Conservation (phyloP, 2,113 vertebrate genomes). For the Heliornis fulica region DNA sequence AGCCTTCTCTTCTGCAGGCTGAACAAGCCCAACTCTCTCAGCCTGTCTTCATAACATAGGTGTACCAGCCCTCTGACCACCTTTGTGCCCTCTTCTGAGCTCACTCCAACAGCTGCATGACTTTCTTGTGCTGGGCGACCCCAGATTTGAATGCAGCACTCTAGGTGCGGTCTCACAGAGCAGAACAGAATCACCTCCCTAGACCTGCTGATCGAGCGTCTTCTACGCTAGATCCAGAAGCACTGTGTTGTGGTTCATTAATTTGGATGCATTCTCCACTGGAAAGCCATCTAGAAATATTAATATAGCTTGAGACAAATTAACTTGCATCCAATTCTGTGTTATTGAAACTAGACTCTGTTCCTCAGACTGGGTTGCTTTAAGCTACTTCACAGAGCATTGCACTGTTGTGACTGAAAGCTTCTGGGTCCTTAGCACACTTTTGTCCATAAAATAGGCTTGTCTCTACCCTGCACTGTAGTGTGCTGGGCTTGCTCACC, state of each 20-base stretch:
- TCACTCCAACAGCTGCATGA: too few relatives aligned
- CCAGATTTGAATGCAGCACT: too few relatives aligned
- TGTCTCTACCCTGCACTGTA: not conserved
- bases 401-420: rapidly evolving
- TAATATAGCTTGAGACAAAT: not conserved
- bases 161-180: too few relatives aligned
- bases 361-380: not conserved
- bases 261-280: not conserved
- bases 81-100: too few relatives aligned
- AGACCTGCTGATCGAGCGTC: too few relatives aligned
- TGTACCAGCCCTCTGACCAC: too few relatives aligned
- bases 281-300: not conserved
- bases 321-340: not conserved
- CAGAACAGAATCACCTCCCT: too few relatives aligned
- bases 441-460: not conserved
- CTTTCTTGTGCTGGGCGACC: too few relatives aligned
- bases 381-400: not conserved
- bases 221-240: not conserved
- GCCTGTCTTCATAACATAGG: too few relatives aligned
- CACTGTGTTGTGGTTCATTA: rapidly evolving
- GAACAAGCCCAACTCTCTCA: too few relatives aligned
- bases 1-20: too few relatives aligned
- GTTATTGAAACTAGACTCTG: not conserved
- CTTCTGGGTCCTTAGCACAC: not conserved
- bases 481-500: not conserved